Evolutionary conservation across 2,797 vertebrate species (phyloP).

Genomic region (Melanitta fusca): DNA sequence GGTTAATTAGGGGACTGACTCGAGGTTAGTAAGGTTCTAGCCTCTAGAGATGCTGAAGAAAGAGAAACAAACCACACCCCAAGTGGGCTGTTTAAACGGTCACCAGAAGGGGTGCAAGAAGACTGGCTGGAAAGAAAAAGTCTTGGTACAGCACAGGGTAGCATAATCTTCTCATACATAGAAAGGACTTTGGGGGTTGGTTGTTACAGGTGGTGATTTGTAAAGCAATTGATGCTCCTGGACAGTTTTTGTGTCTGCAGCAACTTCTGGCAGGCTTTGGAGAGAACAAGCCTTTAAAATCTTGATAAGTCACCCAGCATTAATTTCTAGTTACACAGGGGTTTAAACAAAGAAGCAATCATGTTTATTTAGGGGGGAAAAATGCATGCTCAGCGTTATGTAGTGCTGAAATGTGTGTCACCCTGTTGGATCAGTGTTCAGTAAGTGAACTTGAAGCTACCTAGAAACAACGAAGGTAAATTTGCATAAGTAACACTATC

Average conservation of each 20-base stretch:
- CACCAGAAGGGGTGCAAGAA: not conserved
- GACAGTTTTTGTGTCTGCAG: not conserved
- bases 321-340: not conserved
- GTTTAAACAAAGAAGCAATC: constrained; percentile 1
- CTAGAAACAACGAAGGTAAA: not conserved
- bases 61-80: not conserved
- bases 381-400: not conserved
- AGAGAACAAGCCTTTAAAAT: not conserved
- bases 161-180: not conserved
- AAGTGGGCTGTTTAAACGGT: rapidly evolving
- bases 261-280: not conserved
- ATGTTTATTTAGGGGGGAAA: constrained; percentile 19
- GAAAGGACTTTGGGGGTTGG: not conserved
- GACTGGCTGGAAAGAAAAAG: not conserved
- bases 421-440: not conserved
- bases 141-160: not conserved
- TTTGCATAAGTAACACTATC: not conserved
- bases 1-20: not conserved
- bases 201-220: not conserved
- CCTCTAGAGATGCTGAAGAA: not conserved
- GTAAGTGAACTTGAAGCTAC: not conserved
- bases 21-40: not conserved
- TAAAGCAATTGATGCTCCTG: not conserved
- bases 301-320: not conserved
- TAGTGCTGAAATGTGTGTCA: not conserved